These are phyloP conservation scores for Climacteris rufus DNA, from an alignment of 2,113 vertebrate genomes.

Conservation along the genomic window DNA sequence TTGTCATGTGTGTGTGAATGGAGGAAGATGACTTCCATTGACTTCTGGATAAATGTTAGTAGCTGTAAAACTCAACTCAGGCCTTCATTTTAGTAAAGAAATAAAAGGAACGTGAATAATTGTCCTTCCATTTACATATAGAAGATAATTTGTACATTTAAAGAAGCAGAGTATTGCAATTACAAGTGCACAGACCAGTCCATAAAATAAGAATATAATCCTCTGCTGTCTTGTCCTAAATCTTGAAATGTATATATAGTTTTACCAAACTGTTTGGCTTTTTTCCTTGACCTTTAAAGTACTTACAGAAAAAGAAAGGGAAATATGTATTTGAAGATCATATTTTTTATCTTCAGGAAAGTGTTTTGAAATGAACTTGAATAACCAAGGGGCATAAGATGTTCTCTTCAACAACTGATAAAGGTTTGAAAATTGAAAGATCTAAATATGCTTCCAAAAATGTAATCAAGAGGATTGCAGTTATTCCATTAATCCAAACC, in stretches of 20 bases:
- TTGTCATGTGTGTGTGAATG: neutral
- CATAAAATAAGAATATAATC: neutral
- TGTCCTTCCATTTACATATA: neutral
- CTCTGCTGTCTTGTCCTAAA: neutral
- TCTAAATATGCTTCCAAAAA: neutral
- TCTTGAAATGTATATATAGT: neutral
- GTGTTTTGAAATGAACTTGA: neutral
- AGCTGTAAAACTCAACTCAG: neutral
- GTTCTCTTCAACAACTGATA: neutral
- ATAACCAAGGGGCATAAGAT: neutral
- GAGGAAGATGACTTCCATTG: neutral
- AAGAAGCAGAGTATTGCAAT: neutral
- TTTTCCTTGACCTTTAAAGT: neutral
- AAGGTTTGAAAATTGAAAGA: neutral
- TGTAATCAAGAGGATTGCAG: neutral
- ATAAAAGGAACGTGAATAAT: neutral
- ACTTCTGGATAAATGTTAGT: neutral
- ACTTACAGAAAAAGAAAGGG: neutral
- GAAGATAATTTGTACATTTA: neutral
- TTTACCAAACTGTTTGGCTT: neutral
- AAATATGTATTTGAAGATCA: neutral
- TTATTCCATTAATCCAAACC: neutral
- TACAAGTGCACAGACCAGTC: neutral
- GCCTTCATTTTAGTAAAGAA: neutral
- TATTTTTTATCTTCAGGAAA: neutral